phyloP scores from a whole-genome alignment of 2,888 invertebrate genomes.

The Latheticus oryzae region DNA sequence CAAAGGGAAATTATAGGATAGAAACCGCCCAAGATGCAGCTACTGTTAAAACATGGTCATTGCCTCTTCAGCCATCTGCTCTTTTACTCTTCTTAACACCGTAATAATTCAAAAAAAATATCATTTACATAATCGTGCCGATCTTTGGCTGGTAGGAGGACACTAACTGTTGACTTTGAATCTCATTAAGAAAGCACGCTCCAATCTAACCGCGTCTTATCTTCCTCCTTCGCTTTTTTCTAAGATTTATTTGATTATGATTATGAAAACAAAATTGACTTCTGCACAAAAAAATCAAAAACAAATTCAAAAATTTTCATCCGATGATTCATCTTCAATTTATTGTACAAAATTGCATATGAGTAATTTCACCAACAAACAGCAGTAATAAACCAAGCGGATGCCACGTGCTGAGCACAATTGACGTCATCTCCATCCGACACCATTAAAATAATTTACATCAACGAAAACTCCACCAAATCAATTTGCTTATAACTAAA shows the following conservation, averaged over 20 bases:
- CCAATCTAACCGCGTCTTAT: too few relatives aligned
- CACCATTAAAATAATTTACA: background rate
- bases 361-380: slow-evolving; percentile 10
- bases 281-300: too few relatives aligned
- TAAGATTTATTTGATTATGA: too few relatives aligned
- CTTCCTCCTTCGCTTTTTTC: too few relatives aligned
- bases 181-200: too few relatives aligned
- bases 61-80: too few relatives aligned
- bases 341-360: slow-evolving; percentile 1
- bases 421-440: slow-evolving; percentile 5
- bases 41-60: too few relatives aligned
- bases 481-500: slow-evolving; percentile 14
- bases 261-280: too few relatives aligned
- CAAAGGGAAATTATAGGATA: slow-evolving; percentile 8
- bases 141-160: background rate
- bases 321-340: background rate
- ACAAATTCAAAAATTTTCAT: too few relatives aligned
- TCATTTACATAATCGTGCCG: slow-evolving; percentile 7
- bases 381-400: slow-evolving; percentile 5
- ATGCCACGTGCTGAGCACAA: slow-evolving; percentile 13
- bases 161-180: slow-evolving; percentile 1
- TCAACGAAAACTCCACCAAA: background rate
- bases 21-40: slow-evolving; percentile 2
- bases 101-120: background rate
- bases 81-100: too few relatives aligned